Conservation (phyloP, 2,113 vertebrate genomes). For the Rutilus rutilus region DNA sequence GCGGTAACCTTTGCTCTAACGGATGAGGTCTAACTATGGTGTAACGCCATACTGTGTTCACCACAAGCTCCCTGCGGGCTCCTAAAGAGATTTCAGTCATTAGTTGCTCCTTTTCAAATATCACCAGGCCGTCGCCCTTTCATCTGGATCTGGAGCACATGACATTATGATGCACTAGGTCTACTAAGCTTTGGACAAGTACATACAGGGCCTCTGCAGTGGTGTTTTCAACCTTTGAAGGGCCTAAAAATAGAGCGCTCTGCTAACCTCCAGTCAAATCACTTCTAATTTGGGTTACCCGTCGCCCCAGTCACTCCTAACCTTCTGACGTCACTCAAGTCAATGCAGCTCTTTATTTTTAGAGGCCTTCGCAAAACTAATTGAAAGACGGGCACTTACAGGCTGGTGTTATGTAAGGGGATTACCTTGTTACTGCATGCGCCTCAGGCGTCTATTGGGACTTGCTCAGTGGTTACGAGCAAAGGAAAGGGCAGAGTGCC, state of each 20-base stretch:
- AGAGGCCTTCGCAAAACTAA: constrained; percentile 66
- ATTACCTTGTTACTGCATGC: constrained; percentile 71
- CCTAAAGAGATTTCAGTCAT: constrained; percentile 71
- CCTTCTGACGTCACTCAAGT: constrained; percentile 63
- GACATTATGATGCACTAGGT: constrained; percentile 64
- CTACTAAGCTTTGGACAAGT: constrained; percentile 64
- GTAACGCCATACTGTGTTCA: constrained; percentile 59
- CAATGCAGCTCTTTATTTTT: constrained; percentile 70
- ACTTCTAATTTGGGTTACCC: constrained; percentile 54
- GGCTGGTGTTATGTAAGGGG: constrained; percentile 74
- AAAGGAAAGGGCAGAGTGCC: constrained; percentile 49
- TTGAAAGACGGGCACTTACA: constrained; percentile 62
- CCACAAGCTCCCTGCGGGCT: constrained; percentile 55
- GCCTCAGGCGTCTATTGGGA: constrained; percentile 58
- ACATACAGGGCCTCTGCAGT: constrained; percentile 49
- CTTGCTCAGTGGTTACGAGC: constrained; percentile 46
- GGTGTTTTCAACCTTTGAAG: constrained; percentile 69
- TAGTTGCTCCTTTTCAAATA: constrained; percentile 70
- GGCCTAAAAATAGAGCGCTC: constrained; percentile 76
- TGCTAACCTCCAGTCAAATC: constrained; percentile 60
- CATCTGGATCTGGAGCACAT: constrained; percentile 61
- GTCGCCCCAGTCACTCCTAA: constrained; percentile 41
- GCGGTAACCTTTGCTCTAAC: not conserved
- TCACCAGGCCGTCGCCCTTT: constrained; percentile 65
- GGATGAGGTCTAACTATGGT: constrained; percentile 49